Evolutionary conservation across 1,140 invertebrate genomes (phyloP).

Genomic region (Aphelenchoides besseyi): DNA sequence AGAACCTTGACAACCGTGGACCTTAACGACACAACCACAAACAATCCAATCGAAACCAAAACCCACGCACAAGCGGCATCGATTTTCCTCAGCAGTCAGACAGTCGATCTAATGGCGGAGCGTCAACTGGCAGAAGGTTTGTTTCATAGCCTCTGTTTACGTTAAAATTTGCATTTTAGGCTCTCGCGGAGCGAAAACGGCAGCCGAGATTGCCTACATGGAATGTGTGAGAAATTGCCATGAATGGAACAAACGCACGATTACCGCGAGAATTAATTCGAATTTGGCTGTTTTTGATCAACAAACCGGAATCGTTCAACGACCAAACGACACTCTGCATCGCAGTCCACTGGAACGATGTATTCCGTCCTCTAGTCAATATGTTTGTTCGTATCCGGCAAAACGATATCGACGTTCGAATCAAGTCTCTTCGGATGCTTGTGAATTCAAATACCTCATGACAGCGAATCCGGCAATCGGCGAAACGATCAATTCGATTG

Average conservation of each 20-base stretch:
- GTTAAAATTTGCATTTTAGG: not conserved
- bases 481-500: slow-evolving; percentile 31
- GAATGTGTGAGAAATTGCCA: slow-evolving; percentile 59
- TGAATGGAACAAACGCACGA: slow-evolving; percentile 54
- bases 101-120: not conserved
- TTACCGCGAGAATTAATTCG: slow-evolving; percentile 37
- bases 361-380: slow-evolving; percentile 35
- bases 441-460: slow-evolving; percentile 56
- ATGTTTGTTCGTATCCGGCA: slow-evolving; percentile 40
- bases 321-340: slow-evolving; percentile 44
- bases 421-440: slow-evolving; percentile 39
- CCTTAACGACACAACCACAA: too few species aligned
- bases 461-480: slow-evolving; percentile 42
- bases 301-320: slow-evolving; percentile 52
- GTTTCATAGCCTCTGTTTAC: not conserved
- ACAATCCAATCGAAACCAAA: not conserved
- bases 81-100: not conserved
- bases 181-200: slow-evolving; percentile 38
- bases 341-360: slow-evolving; percentile 42
- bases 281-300: slow-evolving; percentile 48
- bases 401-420: slow-evolving; percentile 27
- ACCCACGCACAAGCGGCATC: not conserved
- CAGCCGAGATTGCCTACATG: slow-evolving; percentile 51
- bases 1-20: too few species aligned
- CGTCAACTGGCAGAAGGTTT: not conserved